A percentile compares a stretch with the other conserved stretches of the same genome.
Evolutionary conservation across 35 echinoderm and acorn worm species (phyloP).

Genomic region (Ophiothrix spiculata): DNA sequence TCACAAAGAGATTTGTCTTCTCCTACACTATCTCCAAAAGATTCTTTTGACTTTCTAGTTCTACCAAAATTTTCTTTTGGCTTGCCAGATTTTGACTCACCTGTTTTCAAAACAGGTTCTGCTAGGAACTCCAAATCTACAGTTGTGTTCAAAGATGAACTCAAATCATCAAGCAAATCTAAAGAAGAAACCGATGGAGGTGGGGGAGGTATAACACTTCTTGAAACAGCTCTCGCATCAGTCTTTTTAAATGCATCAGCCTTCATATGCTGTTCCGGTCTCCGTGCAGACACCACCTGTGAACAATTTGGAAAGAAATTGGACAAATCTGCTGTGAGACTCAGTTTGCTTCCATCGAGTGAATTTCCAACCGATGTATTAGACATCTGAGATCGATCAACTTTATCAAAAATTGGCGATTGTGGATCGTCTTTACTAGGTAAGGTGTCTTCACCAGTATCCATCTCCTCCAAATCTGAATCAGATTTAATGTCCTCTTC

Average conservation of each 20-base stretch:
- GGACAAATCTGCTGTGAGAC: not conserved
- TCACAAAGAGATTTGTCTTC: too few species aligned
- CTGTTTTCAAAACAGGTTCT: not conserved
- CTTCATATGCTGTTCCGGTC: not conserved
- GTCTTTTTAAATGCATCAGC: not conserved
- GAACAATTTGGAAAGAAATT: constrained; percentile 32
- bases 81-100: too few species aligned
- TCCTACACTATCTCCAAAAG: too few species aligned
- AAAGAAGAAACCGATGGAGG: constrained; percentile 75
- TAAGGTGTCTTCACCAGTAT: constrained; percentile 22
- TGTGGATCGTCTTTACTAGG: not conserved
- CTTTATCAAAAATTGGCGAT: not conserved
- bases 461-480: constrained; percentile 65
- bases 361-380: not conserved
- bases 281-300: not conserved
- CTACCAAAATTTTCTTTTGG: too few species aligned
- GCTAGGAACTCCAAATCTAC: not conserved
- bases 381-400: not conserved
- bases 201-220: constrained; percentile 40
- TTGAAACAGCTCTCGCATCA: not conserved
- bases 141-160: constrained; percentile 21
- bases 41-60: too few species aligned
- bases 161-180: constrained; percentile 85
- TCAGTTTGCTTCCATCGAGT: not conserved
- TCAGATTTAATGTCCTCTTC: not conserved